These are phyloP conservation scores for Lophius piscatorius DNA, from an alignment of 2,113 vertebrate genomes.

Conservation along the genomic window DNA sequence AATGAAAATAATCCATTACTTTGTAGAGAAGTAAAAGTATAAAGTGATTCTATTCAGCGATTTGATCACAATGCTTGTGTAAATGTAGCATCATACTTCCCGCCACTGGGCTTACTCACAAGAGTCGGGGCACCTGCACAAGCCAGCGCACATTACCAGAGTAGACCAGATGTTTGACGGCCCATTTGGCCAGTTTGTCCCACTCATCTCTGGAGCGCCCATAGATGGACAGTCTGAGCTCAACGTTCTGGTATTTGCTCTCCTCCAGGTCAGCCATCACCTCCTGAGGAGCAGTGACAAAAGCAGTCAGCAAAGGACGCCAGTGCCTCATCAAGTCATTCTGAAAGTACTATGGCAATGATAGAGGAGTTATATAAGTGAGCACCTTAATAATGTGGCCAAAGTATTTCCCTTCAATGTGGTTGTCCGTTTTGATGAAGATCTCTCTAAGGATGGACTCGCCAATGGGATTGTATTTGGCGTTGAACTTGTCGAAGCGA, in stretches of 20 bases:
- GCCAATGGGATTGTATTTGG: conserved; percentile 97
- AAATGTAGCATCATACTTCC: not conserved
- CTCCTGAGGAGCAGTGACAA: conserved; percentile 80
- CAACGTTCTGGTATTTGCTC: conserved; percentile 97
- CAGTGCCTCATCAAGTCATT: not conserved
- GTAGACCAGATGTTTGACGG: conserved; percentile 87
- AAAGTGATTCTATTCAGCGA: not conserved
- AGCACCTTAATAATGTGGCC: conserved; percentile 95
- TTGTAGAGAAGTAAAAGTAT: not conserved
- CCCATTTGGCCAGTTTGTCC: conserved; percentile 94
- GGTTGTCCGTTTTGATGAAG: conserved; percentile 98
- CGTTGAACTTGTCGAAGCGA: conserved; percentile 98
- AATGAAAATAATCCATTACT: too few species aligned
- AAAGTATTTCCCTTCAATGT: conserved; percentile 94
- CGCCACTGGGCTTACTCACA: conserved; percentile 82
- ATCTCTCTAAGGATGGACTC: conserved; percentile 97
- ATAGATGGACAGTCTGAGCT: conserved; percentile 94
- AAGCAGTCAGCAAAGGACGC: conserved; percentile 38
- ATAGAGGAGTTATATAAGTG: not conserved
- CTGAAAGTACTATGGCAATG: not conserved
- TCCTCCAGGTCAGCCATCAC: conserved; percentile 97
- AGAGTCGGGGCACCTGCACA: conserved; percentile 93
- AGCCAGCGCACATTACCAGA: conserved; percentile 97
- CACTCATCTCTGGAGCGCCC: conserved; percentile 92
- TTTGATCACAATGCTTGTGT: not conserved